phyloP scores from a whole-genome alignment of 2,888 invertebrate genomes.

The Scaptomyza polygonia region DNA sequence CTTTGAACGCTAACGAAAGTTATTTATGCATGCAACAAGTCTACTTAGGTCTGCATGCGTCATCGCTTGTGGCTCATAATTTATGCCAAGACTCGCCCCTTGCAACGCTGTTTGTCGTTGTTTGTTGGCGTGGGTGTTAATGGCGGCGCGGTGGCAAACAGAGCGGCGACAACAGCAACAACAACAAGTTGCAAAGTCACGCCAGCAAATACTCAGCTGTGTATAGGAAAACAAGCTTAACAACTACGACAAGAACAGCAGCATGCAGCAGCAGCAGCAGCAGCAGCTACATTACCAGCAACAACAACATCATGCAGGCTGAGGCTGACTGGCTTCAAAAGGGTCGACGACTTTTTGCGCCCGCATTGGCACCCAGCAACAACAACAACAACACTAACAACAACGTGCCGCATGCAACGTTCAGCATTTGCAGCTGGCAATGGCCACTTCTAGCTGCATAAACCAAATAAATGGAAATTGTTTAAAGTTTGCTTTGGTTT shows the following conservation, averaged over 20 bases:
- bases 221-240: slow-evolving; percentile 65
- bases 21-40: slow-evolving; percentile 81
- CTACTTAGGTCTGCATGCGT: slow-evolving; percentile 81
- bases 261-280: slow-evolving; percentile 53
- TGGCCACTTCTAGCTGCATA: slow-evolving; percentile 62
- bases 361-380: slow-evolving; percentile 73
- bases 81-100: slow-evolving; percentile 72
- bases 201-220: slow-evolving; percentile 69
- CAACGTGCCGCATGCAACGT: slow-evolving; percentile 38
- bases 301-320: slow-evolving; percentile 25
- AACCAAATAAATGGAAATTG: slow-evolving; percentile 80
- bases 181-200: slow-evolving; percentile 50
- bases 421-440: slow-evolving; percentile 69
- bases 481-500: slow-evolving; percentile 78
- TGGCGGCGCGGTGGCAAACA: slow-evolving; percentile 65
- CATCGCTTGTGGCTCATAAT: slow-evolving; percentile 78
- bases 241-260: slow-evolving; percentile 63
- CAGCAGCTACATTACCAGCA: slow-evolving; percentile 39
- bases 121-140: slow-evolving; percentile 72
- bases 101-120: slow-evolving; percentile 18
- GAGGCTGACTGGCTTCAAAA: slow-evolving; percentile 56
- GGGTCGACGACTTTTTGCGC: slow-evolving; percentile 77
- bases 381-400: slow-evolving; percentile 25
- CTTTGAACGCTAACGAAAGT: slow-evolving; percentile 73
- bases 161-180: slow-evolving; percentile 50